Base-by-base conservation (phyloP, 2,797 vertebrate genomes). In the Toxotes lorentzi region DNA sequence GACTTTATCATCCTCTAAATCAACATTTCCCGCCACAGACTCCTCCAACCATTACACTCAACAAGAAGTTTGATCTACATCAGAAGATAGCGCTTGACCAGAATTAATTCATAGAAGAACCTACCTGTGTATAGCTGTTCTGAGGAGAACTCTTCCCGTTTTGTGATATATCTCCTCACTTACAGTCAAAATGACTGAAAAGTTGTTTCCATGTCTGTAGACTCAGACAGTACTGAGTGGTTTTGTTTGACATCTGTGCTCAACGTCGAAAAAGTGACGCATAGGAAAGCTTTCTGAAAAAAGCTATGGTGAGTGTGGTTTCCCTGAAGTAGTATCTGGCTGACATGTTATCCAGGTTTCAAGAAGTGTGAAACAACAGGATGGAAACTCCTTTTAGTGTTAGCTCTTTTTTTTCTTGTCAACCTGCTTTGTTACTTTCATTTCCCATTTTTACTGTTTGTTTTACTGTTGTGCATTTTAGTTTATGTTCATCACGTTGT, bases 261-360 rank as follows among this genome's bases (percentile, higher is more conserved):
- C 2, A 12, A 1, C 19, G 6, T n/a, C 2, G 21, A 0, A 40
- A 30, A 40, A 30, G 19, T 80, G 78, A 85, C 60, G 69, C 24
- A 48, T 5, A 6, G 57, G 41, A 73, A 72, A 58, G 2, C 7
- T 66, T 70, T 79, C 19, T 9, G 50, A 19, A 30, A 48, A 21
- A 8, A 3, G 5, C 5, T 41, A 70, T 8, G 81, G 73, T 75
- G 14, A 7, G 1, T 48, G 81, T 86, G 88, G 88, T 84, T 89
- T 69, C 61, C 43, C 30, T 74, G 13, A 68, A 17, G 32, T 48
- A 34, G 51, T 5, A 54, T 51, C n/a, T 34, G 0, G 12, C 1
- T 73, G 67, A 65, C 7, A 48, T 21, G 2, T 12, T 30, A 27
- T 61, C 32, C 16, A 5, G 4, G 7, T 53, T 68, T 69, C 50